These are phyloP conservation scores for Cololabis saira DNA, from an alignment of 2,113 vertebrate species.

Conservation along the genomic window DNA sequence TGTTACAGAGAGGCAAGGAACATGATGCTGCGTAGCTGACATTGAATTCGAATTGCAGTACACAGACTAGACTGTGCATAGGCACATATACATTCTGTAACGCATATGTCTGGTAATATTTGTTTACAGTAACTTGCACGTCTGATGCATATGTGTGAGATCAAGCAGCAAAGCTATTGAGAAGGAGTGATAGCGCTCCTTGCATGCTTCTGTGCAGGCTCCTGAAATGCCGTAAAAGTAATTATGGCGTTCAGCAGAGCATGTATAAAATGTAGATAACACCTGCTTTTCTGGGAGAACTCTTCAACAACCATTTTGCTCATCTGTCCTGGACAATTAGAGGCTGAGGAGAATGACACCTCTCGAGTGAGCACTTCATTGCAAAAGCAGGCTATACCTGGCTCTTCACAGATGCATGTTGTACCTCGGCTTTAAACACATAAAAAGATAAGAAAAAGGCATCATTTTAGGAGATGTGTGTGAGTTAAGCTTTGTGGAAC, in stretches of 20 bases:
- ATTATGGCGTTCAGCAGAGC: slow-evolving; percentile 54
- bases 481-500: neutral
- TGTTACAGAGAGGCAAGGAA: neutral
- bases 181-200: slow-evolving; percentile 33
- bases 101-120: neutral
- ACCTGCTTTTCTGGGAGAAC: slow-evolving; percentile 23
- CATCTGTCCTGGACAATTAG: slow-evolving; percentile 50
- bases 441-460: neutral
- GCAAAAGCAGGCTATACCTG: slow-evolving; percentile 1
- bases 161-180: slow-evolving; percentile 2
- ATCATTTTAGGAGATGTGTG: neutral
- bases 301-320: slow-evolving; percentile 18
- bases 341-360: slow-evolving; percentile 27
- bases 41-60: no score
- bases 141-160: neutral
- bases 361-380: slow-evolving; percentile 29
- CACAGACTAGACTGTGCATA: neutral
- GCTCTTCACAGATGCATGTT: neutral
- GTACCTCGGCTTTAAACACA: slow-evolving; percentile 11
- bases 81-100: neutral
- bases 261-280: slow-evolving; percentile 53
- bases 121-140: neutral
- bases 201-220: slow-evolving; percentile 9
- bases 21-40: neutral
- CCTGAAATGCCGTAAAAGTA: slow-evolving; percentile 49